These are phyloP conservation scores for Gobionotothen gibberifrons DNA, from an alignment of 2,797 vertebrate genomes.

Conservation along the genomic window DNA sequence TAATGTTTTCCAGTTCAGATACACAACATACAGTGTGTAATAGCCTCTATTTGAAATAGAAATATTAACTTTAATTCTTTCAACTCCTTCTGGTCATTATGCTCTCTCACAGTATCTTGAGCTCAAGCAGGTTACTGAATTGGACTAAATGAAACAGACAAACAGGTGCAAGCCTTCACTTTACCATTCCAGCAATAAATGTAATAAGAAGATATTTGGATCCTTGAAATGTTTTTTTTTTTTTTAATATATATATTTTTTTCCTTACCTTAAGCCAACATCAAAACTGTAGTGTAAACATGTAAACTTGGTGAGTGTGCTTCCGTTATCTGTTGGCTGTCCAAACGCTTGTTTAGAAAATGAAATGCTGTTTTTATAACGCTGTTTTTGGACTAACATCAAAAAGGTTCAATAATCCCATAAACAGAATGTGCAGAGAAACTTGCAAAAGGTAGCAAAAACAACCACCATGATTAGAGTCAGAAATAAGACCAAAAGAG, in stretches of 20 bases:
- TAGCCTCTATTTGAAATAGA: slow-evolving; percentile 90
- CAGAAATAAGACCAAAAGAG: slow-evolving; percentile 67
- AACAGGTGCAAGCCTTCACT: slow-evolving; percentile 86
- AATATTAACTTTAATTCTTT: slow-evolving; percentile 85
- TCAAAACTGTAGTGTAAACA: slow-evolving; percentile 83
- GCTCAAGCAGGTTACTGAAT: slow-evolving; percentile 83
- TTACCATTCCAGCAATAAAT: slow-evolving; percentile 70
- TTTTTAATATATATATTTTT: slow-evolving; percentile 10
- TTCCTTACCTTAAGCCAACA: slow-evolving; percentile 68
- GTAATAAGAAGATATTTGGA: slow-evolving; percentile 76
- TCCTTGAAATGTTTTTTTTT: slow-evolving; percentile 56
- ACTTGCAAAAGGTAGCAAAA: slow-evolving; percentile 66
- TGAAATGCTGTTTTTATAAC: slow-evolving; percentile 55
- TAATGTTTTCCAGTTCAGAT: slow-evolving; percentile 89
- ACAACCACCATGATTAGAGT: slow-evolving; percentile 59
- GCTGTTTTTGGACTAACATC: slow-evolving; percentile 67
- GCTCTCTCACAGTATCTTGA: slow-evolving; percentile 79
- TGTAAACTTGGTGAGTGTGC: slow-evolving; percentile 84
- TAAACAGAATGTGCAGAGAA: slow-evolving; percentile 61
- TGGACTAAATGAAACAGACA: slow-evolving; percentile 85
- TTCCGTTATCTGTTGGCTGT: slow-evolving; percentile 81
- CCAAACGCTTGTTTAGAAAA: slow-evolving; percentile 50
- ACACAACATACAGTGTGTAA: slow-evolving; percentile 91
- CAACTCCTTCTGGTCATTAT: slow-evolving; percentile 77
- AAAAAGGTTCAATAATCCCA: slow-evolving; percentile 61